These are phyloP conservation scores for Hermaeophaga mercurialis DNA, from an alignment of 2,888 invertebrate species.

Conservation along the genomic window DNA sequence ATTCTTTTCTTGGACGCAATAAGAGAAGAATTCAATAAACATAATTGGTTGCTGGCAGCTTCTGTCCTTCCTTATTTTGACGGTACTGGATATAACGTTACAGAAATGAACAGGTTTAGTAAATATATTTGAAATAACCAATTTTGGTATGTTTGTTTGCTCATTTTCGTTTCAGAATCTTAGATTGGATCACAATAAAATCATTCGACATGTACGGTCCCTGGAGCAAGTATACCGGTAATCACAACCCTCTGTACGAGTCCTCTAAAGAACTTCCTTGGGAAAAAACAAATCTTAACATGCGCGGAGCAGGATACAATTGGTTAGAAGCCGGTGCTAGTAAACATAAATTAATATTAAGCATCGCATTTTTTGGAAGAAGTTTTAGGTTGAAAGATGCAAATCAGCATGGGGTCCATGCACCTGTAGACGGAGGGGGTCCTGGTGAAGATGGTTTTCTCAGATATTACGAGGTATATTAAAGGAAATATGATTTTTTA, in stretches of 20 bases:
- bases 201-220: conserved; percentile 74
- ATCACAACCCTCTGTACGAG: conserved; percentile 68
- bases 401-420: conserved; percentile 31
- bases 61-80: conserved; percentile 37
- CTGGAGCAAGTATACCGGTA: conserved; percentile 67
- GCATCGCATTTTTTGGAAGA: conserved; percentile 73
- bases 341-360: conserved; percentile 68
- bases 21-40: conserved; percentile 31
- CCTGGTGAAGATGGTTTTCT: conserved; percentile 27
- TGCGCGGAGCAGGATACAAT: conserved; percentile 31
- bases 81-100: conserved; percentile 38
- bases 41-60: conserved; percentile 39
- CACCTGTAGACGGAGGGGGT: conserved; percentile 58
- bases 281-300: conserved; percentile 33
- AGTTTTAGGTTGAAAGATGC: conserved; percentile 64
- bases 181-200: conserved; percentile 74
- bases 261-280: conserved; percentile 50
- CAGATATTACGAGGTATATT: conserved; percentile 30
- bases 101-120: conserved; percentile 36
- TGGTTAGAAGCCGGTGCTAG: conserved; percentile 63
- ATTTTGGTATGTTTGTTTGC: too few species aligned
- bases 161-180: too few species aligned
- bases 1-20: conserved; percentile 31
- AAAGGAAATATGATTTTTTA: too few species aligned
- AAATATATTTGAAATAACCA: conserved; percentile 26